phyloP scores from a whole-genome alignment of 37 sponge, comb jelly and placozoan genomes.

The Geodia barretti region DNA sequence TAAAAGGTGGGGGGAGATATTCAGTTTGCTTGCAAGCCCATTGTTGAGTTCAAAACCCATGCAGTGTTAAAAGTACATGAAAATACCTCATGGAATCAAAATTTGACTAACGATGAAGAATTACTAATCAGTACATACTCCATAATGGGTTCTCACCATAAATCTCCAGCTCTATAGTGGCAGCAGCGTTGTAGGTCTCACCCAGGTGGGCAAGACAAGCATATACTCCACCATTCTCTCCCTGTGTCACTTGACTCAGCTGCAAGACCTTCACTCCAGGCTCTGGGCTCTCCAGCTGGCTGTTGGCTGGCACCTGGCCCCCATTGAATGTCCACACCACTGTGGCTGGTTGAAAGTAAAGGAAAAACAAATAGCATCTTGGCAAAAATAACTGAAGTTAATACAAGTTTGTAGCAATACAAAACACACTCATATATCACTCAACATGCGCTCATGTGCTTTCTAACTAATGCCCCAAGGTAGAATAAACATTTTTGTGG shows the following conservation, averaged over 20 bases:
- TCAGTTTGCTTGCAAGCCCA: too few relatives aligned
- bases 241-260: constrained; percentile 1
- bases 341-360: constrained; percentile 7
- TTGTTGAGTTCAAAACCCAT: too few relatives aligned
- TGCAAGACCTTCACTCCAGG: background rate
- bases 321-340: constrained; percentile 57
- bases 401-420: background rate
- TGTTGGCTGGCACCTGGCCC: constrained; percentile 23
- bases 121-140: background rate
- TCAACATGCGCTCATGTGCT: background rate
- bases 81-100: background rate
- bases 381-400: background rate
- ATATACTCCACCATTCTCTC: constrained; percentile 31
- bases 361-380: background rate
- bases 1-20: too few relatives aligned
- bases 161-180: constrained; percentile 1
- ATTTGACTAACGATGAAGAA: background rate
- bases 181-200: constrained; percentile 1
- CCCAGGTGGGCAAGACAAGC: constrained; percentile 40
- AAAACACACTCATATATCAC: background rate
- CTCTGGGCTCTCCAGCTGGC: background rate
- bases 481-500: too few relatives aligned
- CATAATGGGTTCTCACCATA: constrained; percentile 17
- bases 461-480: too few relatives aligned
- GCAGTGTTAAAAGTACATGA: background rate